phyloP scores from a whole-genome alignment of 2,888 invertebrate genomes.

The Apoda limacodes region DNA sequence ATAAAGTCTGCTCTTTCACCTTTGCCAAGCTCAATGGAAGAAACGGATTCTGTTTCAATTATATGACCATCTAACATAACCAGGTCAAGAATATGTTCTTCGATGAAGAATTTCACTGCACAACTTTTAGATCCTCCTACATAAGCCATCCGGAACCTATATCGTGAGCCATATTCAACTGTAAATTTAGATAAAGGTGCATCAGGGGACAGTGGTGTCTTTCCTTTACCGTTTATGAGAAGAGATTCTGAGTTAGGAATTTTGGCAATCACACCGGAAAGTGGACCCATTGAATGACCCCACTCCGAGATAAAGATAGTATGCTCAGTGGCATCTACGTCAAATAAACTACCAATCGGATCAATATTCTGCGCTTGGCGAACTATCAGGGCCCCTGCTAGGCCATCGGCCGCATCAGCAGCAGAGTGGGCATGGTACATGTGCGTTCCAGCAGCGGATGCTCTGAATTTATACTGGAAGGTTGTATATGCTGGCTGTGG shows the following conservation, averaged over 20 bases:
- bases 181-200: constrained; percentile 57
- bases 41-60: constrained; percentile 68
- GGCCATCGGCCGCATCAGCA: constrained; percentile 75
- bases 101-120: constrained; percentile 74
- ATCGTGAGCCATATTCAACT: constrained; percentile 70
- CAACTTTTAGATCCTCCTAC: constrained; percentile 76
- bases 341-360: constrained; percentile 73
- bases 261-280: constrained; percentile 50
- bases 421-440: constrained; percentile 81
- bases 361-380: constrained; percentile 73
- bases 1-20: constrained; percentile 85
- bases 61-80: constrained; percentile 79
- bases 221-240: constrained; percentile 74
- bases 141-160: constrained; percentile 76
- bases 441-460: constrained; percentile 77
- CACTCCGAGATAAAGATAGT: constrained; percentile 78
- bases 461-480: constrained; percentile 83
- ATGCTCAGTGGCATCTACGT: constrained; percentile 77
- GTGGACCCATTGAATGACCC: constrained; percentile 68
- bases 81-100: constrained; percentile 73
- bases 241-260: constrained; percentile 61
- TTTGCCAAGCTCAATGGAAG: constrained; percentile 70
- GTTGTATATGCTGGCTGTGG: constrained; percentile 79
- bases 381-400: constrained; percentile 79
- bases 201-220: constrained; percentile 46